Base-by-base conservation (phyloP, 2,888 invertebrate species). In the Rosalia funebris region DNA sequence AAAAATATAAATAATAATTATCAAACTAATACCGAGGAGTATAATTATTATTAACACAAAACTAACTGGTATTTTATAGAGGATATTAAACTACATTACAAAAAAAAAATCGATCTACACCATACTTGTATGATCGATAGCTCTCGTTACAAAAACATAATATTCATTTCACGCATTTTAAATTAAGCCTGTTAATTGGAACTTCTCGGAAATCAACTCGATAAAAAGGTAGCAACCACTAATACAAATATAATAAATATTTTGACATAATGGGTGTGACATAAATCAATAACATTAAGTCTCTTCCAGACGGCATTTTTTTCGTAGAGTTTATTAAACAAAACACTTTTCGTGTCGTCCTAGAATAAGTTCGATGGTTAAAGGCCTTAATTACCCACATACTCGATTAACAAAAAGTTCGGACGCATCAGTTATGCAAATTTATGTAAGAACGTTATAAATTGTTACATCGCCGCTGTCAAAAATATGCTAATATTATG, bases 401-500 rank as follows among this genome's bases (percentile, higher is more conserved):
- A 39, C 16, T 14, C 7, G 3, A 45, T 46, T 1, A 4, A 32
- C 32, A 15, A 34, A 36, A 47, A 47, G n/a, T 36, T 15, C 16
- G 15, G 11, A 36, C 3, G 16, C n/a, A 47, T 37, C 10, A 10
- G 7, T 5, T 48, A 48, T 36, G 48, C 12, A 36, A 48, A 48
- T 48, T 19, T 36, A 48, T 48, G 20, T 37, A 36, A 19, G 20
- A 20, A 37, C 16, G 11, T 34, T 34, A 37, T 48, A 19, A 34
- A 48, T 48, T 11, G 11, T 48, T 48, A 20, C 11, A 37, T 12
- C 9, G 32, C 7, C 17, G 47, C 19, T 34, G 17, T 34, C 34
- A 48, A 48, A 48, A 36, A 17, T 48, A 48, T 48, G 36, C 20
- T 19, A 48, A 48, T 48, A 3, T n/a, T 48, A 37, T 48, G 34